Conservation (phyloP, 2,113 vertebrate species). For the Embiotoca jacksoni region DNA sequence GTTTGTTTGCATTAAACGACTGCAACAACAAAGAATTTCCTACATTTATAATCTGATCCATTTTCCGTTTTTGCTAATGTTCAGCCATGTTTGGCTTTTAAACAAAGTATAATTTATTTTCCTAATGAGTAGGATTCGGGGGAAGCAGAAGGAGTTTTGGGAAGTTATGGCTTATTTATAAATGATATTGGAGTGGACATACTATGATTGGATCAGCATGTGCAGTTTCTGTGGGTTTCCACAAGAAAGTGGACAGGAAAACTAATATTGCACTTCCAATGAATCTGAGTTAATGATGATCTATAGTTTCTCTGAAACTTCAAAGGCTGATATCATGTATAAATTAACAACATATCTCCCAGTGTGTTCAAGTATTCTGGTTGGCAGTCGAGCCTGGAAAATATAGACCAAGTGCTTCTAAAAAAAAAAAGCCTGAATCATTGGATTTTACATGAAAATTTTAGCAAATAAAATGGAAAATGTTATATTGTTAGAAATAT, state of each 20-base stretch:
- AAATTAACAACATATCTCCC: slow-evolving; percentile 8
- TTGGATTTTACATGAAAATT: not conserved
- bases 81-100: not conserved
- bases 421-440: not conserved
- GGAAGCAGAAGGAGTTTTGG: not conserved
- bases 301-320: slow-evolving; percentile 2
- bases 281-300: slow-evolving; percentile 8
- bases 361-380: not conserved
- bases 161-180: slow-evolving; percentile 17
- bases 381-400: not conserved
- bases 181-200: not conserved
- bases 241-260: slow-evolving; percentile 4
- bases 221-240: not conserved
- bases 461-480: too few species aligned
- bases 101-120: slow-evolving; percentile 4
- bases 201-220: not conserved
- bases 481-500: too few species aligned
- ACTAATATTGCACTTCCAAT: not conserved
- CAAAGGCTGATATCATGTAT: slow-evolving; percentile 5
- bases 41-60: not conserved
- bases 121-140: not conserved
- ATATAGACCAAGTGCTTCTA: not conserved
- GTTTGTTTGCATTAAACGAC: not conserved
- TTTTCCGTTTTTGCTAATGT: not conserved
- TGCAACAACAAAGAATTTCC: not conserved